Evolutionary conservation across 2,797 vertebrate genomes (phyloP).

Genomic region (Loris lydekkerianus): DNA sequence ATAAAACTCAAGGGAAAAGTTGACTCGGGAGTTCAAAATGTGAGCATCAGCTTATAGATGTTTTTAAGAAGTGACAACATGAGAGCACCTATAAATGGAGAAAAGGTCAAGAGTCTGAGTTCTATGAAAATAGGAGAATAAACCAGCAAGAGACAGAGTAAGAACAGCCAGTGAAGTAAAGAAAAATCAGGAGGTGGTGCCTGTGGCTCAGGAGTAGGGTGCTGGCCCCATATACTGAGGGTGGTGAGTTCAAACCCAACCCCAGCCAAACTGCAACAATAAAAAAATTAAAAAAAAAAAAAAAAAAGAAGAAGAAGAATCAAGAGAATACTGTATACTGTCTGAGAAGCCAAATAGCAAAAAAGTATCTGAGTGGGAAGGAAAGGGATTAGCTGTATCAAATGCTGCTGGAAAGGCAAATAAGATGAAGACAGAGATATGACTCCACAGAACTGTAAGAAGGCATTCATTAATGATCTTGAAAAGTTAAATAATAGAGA

Average conservation of each 20-base stretch:
- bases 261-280: too few species aligned
- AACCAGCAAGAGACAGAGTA: neutral
- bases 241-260: too few species aligned
- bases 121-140: slow-evolving; percentile 29
- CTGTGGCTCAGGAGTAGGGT: too few species aligned
- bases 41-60: slow-evolving; percentile 15
- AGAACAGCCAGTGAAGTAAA: neutral
- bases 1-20: neutral
- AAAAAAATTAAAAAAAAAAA: too few species aligned
- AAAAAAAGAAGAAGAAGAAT: neutral
- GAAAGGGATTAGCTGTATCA: neutral
- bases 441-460: neutral
- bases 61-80: neutral
- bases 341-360: slow-evolving; percentile 10
- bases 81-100: neutral
- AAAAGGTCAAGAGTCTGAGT: neutral
- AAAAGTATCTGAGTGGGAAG: neutral
- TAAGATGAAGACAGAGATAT: neutral
- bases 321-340: neutral
- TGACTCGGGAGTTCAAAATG: slow-evolving; percentile 47
- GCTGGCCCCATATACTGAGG: too few species aligned
- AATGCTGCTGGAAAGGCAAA: neutral
- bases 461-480: neutral
- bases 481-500: neutral
- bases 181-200: neutral